These are phyloP conservation scores for Pempheris klunzingeri DNA, from an alignment of 2,797 vertebrate species.

Conservation along the genomic window DNA sequence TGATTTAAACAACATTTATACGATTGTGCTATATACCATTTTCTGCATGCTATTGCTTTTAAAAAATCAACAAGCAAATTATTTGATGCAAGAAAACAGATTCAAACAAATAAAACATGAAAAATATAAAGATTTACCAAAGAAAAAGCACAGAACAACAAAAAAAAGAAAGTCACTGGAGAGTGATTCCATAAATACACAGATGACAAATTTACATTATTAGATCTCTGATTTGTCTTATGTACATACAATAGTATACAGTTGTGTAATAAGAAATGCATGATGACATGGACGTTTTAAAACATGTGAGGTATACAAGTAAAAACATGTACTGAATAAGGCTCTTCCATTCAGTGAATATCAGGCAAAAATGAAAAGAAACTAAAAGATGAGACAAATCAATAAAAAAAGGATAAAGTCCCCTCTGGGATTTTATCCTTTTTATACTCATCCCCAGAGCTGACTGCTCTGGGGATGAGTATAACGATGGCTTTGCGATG, in stretches of 20 bases:
- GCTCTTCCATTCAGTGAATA: constrained; percentile 90
- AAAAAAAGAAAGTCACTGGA: constrained; percentile 69
- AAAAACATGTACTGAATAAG: constrained; percentile 96
- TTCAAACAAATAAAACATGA: constrained; percentile 74
- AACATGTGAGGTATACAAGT: constrained; percentile 95
- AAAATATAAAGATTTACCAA: constrained; percentile 88
- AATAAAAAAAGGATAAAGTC: constrained; percentile 77
- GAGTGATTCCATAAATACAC: constrained; percentile 81
- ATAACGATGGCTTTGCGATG: constrained; percentile 87
- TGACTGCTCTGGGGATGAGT: constrained; percentile 82
- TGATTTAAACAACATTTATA: constrained; percentile 84
- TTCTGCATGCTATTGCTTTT: constrained; percentile 99
- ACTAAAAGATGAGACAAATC: constrained; percentile 80
- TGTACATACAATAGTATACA: constrained; percentile 88
- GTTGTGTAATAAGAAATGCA: constrained; percentile 84
- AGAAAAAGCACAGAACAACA: constrained; percentile 81
- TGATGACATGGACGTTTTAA: constrained; percentile 79
- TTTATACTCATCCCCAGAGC: constrained; percentile 72
- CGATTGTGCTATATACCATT: constrained; percentile 95
- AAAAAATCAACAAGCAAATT: constrained; percentile 90
- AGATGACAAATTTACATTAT: constrained; percentile 83
- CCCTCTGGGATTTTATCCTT: constrained; percentile 33
- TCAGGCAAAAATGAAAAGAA: constrained; percentile 86
- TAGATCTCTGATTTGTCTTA: constrained; percentile 79
- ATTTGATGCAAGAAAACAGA: constrained; percentile 84